These are phyloP conservation scores for Ganaspis brasiliensis DNA, from an alignment of 2,888 invertebrate species.

Conservation along the genomic window DNA sequence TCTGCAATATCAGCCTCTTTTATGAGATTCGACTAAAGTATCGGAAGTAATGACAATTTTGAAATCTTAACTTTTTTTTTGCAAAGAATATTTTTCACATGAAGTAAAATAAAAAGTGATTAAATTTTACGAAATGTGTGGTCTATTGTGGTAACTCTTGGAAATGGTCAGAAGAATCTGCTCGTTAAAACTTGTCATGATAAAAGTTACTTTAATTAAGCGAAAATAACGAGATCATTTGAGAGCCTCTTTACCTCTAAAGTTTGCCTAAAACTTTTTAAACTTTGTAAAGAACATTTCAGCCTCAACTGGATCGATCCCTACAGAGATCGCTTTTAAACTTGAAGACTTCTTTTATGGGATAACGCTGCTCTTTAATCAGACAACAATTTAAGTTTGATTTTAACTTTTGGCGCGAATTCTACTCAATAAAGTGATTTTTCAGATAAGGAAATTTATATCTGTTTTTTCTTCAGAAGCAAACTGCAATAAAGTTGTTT, in stretches of 20 bases:
- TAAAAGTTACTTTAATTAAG: slow-evolving; percentile 32
- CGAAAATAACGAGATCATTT: slow-evolving; percentile 20
- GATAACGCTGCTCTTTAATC: neutral
- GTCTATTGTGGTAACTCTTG: neutral
- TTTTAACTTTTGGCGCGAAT: neutral
- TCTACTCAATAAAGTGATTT: neutral
- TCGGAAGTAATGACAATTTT: no score
- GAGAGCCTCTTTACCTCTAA: slow-evolving; percentile 4
- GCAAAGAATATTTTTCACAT: no score
- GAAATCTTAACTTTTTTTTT: no score
- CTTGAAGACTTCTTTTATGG: neutral
- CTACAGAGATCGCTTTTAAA: neutral
- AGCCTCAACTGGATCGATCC: slow-evolving; percentile 1
- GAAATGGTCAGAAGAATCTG: neutral
- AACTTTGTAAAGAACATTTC: neutral
- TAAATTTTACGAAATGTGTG: neutral
- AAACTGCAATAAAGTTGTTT: no score
- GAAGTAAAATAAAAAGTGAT: neutral
- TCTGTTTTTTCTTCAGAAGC: no score
- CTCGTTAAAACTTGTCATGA: slow-evolving; percentile 3
- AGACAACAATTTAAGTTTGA: neutral
- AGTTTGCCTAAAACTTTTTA: neutral
- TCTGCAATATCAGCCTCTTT: no score
- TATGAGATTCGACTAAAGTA: no score
- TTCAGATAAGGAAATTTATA: no score